Evolutionary conservation across 2,113 vertebrate genomes (phyloP).

Genomic region (Acinonyx jubatus): DNA sequence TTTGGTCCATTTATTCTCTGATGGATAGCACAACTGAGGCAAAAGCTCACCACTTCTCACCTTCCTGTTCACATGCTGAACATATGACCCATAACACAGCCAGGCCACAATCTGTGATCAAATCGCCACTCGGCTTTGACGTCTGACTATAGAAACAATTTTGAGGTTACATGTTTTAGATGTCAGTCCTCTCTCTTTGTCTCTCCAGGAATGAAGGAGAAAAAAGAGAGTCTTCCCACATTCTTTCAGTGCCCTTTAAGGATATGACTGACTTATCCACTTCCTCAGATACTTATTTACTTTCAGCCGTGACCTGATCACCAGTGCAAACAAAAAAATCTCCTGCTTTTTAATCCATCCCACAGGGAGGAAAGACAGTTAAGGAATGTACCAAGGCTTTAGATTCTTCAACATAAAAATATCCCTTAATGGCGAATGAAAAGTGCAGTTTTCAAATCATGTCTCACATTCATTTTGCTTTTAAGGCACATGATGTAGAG

Average conservation of each 20-base stretch:
- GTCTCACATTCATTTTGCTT: constrained; percentile 59
- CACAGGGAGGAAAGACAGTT: constrained; percentile 37
- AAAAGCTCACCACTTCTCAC: constrained; percentile 94
- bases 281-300: constrained; percentile 34
- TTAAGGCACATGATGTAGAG: constrained; percentile 36
- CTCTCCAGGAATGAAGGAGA: constrained; percentile 35
- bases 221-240: constrained; percentile 57
- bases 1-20: constrained; percentile 97
- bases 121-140: constrained; percentile 76
- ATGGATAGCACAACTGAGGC: constrained; percentile 93
- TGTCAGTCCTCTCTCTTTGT: constrained; percentile 38
- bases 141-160: constrained; percentile 80
- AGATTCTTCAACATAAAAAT: constrained; percentile 33
- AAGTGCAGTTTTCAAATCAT: background rate
- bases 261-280: background rate
- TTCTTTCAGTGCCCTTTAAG: constrained; percentile 52
- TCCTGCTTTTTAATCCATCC: constrained; percentile 18
- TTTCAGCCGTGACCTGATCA: constrained; percentile 1
- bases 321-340: background rate
- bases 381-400: constrained; percentile 27
- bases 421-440: background rate
- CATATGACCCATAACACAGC: constrained; percentile 86
- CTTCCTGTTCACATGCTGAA: constrained; percentile 95
- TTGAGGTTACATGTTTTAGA: constrained; percentile 75
- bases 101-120: constrained; percentile 79